Percentiles rank a stretch among this genome's conserved stretches.
Evolutionary conservation across 2,797 vertebrate genomes (phyloP).

Genomic region (Astyanax mexicanus): DNA sequence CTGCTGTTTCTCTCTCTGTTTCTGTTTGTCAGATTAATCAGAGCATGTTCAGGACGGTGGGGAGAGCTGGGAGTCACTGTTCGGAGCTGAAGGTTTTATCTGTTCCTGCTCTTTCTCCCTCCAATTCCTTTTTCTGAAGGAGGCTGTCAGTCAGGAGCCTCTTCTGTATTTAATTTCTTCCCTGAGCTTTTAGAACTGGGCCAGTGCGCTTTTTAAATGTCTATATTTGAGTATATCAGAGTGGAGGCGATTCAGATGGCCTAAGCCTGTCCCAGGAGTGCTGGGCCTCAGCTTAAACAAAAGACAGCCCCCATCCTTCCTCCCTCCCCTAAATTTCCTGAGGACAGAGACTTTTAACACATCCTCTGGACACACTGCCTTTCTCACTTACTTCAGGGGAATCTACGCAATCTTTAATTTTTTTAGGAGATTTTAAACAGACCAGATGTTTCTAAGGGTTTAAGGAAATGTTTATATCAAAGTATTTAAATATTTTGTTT

Average conservation of each 20-base stretch:
- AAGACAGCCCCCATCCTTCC: not conserved
- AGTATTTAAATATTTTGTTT: too few relatives aligned
- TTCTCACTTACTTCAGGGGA: too few relatives aligned
- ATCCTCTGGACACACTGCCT: not conserved
- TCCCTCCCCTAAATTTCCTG: not conserved
- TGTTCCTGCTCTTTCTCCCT: constrained; percentile 17
- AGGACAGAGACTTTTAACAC: not conserved
- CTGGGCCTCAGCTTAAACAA: constrained; percentile 33
- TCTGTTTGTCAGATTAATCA: not conserved
- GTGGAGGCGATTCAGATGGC: constrained; percentile 5
- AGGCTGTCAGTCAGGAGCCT: not conserved
- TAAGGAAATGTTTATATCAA: too few relatives aligned
- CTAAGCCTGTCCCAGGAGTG: constrained; percentile 16
- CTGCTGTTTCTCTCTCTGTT: not conserved
- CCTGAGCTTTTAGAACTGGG: not conserved
- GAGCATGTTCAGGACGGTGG: constrained; percentile 29
- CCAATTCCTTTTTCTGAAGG: not conserved
- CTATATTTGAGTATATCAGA: not conserved
- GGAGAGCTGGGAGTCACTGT: constrained; percentile 17
- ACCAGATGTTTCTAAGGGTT: too few relatives aligned
- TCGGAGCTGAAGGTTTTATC: constrained; percentile 12
- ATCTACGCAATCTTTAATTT: too few relatives aligned
- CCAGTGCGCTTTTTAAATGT: constrained; percentile 15
- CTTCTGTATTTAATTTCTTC: not conserved
- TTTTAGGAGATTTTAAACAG: too few relatives aligned